phyloP scores from a whole-genome alignment of 2,113 vertebrate genomes.

The Bubo blakistoni region DNA sequence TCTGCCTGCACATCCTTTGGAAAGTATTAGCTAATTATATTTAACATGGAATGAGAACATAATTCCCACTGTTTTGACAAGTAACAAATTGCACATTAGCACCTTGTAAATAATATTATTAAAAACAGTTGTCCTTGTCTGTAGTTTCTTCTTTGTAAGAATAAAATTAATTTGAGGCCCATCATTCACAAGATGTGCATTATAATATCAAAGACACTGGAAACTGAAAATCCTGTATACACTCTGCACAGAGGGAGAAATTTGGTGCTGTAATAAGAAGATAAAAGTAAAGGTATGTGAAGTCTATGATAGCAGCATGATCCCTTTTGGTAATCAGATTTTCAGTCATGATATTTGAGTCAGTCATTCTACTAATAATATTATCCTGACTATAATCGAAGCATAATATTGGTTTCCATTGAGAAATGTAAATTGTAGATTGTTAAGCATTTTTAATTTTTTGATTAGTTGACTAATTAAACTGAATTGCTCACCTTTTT shows the following conservation, averaged over 20 bases:
- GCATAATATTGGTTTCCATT: slow-evolving; percentile 44
- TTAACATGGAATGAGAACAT: slow-evolving; percentile 54
- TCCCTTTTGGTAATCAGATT: slow-evolving; percentile 59
- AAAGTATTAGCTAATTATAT: slow-evolving; percentile 66
- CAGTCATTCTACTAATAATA: slow-evolving; percentile 55
- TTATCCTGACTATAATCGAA: slow-evolving; percentile 60
- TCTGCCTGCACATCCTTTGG: background rate
- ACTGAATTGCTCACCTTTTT: background rate
- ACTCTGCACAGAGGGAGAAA: slow-evolving; percentile 8
- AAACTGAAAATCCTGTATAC: slow-evolving; percentile 14
- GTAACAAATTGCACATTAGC: slow-evolving; percentile 69
- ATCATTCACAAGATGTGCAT: slow-evolving; percentile 59
- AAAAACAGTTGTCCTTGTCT: slow-evolving; percentile 63
- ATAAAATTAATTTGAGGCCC: slow-evolving; percentile 64
- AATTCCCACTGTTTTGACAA: slow-evolving; percentile 71
- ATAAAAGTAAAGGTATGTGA: slow-evolving; percentile 52
- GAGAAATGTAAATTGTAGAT: slow-evolving; percentile 50
- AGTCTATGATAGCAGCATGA: slow-evolving; percentile 38
- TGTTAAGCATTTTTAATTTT: background rate
- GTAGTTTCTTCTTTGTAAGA: slow-evolving; percentile 56
- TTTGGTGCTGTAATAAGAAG: slow-evolving; percentile 1
- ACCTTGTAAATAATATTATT: slow-evolving; percentile 71
- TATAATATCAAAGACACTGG: slow-evolving; percentile 57
- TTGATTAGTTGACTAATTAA: slow-evolving; percentile 50
- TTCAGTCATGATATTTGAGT: slow-evolving; percentile 67